phyloP scores from a whole-genome alignment of 2,888 invertebrate species.

The Ferdinandea cuprea region DNA sequence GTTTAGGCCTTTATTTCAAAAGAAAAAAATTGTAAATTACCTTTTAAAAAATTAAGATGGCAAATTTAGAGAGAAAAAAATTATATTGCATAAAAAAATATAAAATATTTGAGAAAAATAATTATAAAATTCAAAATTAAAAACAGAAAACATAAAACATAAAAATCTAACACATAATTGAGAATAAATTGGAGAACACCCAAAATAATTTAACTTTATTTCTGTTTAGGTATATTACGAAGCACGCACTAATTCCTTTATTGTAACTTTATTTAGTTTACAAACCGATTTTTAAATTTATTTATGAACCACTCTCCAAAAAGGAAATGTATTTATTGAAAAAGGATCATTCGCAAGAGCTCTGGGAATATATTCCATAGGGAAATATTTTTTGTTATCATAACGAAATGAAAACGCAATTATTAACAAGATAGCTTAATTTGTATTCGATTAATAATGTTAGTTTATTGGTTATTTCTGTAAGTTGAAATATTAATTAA shows the following conservation, averaged over 20 bases:
- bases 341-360: slow-evolving; percentile 21
- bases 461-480: slow-evolving; percentile 26
- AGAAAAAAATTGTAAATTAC: slow-evolving; percentile 84
- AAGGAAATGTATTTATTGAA: not conserved
- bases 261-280: slow-evolving; percentile 5
- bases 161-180: slow-evolving; percentile 49
- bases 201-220: slow-evolving; percentile 46
- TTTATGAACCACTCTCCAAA: slow-evolving; percentile 30
- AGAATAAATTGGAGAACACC: slow-evolving; percentile 37
- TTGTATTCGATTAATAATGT: slow-evolving; percentile 12
- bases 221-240: slow-evolving; percentile 29
- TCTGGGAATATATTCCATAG: slow-evolving; percentile 5
- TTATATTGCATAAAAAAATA: slow-evolving; percentile 73
- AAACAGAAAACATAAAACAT: slow-evolving; percentile 47
- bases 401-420: not conserved
- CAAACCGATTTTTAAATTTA: not conserved
- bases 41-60: slow-evolving; percentile 83
- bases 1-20: slow-evolving; percentile 88
- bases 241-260: slow-evolving; percentile 36
- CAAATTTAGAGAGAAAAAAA: slow-evolving; percentile 80
- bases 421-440: slow-evolving; percentile 16
- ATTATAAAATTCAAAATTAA: slow-evolving; percentile 67
- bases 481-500: slow-evolving; percentile 9
- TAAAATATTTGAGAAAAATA: slow-evolving; percentile 74
- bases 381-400: slow-evolving; percentile 10